Evolutionary conservation across 2,113 vertebrate genomes (phyloP).

Genomic region (Pantherophis guttatus): DNA sequence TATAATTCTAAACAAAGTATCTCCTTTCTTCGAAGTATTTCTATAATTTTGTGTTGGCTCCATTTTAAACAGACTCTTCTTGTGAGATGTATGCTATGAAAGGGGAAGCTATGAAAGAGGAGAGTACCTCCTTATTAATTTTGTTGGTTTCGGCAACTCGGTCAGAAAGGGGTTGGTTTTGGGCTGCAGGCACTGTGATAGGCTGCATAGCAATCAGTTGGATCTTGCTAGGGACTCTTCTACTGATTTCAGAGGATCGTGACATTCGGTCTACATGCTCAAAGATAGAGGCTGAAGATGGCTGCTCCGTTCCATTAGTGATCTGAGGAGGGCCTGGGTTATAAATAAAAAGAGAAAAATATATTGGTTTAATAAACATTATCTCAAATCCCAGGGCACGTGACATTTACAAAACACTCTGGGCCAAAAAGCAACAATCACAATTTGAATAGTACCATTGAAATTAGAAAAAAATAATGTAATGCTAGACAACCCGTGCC

Average conservation of each 20-base stretch:
- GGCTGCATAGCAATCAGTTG: constrained; percentile 98
- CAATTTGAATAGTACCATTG: constrained; percentile 38
- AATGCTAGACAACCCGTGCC: background rate
- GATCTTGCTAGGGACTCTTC: constrained; percentile 88
- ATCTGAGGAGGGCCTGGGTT: constrained; percentile 78
- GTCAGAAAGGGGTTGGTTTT: constrained; percentile 71
- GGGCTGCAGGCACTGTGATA: constrained; percentile 80
- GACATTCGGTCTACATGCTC: constrained; percentile 93
- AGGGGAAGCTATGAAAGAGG: background rate
- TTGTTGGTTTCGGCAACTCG: constrained; percentile 82
- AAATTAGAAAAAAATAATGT: background rate
- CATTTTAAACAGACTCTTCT: background rate
- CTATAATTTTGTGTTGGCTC: background rate
- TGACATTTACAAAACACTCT: background rate
- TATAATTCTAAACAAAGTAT: background rate
- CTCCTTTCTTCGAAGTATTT: background rate
- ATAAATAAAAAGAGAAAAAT: constrained; percentile 10
- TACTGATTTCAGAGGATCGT: constrained; percentile 79
- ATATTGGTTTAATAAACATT: constrained; percentile 18
- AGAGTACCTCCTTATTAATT: constrained; percentile 89
- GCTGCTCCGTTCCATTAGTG: constrained; percentile 76
- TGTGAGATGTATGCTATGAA: background rate
- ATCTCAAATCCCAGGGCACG: constrained; percentile 28
- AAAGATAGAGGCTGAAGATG: constrained; percentile 91
- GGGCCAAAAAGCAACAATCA: background rate